phyloP scores from a whole-genome alignment of 2,888 invertebrate genomes.

The Lasioglossum zephyrum region DNA sequence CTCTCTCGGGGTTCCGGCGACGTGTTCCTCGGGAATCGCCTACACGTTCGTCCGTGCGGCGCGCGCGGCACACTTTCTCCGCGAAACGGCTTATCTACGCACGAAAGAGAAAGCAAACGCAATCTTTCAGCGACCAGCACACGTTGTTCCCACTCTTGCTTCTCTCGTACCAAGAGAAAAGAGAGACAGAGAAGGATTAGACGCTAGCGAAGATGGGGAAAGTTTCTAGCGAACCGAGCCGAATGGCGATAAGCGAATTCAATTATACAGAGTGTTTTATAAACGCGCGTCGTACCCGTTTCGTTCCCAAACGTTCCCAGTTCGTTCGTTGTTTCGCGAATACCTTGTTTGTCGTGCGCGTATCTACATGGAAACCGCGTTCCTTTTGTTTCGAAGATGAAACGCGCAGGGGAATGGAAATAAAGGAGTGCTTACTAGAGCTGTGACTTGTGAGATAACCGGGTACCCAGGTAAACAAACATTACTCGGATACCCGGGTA shows the following conservation, averaged over 20 bases:
- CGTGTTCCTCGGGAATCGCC: neutral
- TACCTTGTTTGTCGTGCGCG: neutral
- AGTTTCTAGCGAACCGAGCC: neutral
- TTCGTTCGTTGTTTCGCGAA: neutral
- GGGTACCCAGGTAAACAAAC: too few species aligned
- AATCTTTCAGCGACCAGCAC: neutral
- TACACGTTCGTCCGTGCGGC: neutral
- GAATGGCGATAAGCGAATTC: neutral
- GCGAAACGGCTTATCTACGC: slow-evolving; percentile 12
- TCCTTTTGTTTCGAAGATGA: neutral
- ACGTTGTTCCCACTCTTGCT: too few species aligned
- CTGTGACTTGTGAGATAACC: too few species aligned
- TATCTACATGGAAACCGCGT: neutral
- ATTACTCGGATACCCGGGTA: too few species aligned
- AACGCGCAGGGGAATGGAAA: neutral
- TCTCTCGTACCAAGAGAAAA: neutral
- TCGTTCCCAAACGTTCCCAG: neutral
- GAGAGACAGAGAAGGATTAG: neutral
- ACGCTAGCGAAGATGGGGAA: neutral
- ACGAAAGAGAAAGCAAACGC: slow-evolving; percentile 47
- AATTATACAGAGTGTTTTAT: neutral
- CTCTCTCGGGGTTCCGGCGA: neutral
- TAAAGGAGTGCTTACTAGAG: neutral
- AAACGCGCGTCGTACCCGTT: neutral
- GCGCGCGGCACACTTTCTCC: slow-evolving; percentile 46